phyloP scores from a whole-genome alignment of 2,888 invertebrate species.

The Glomeris marginata region DNA sequence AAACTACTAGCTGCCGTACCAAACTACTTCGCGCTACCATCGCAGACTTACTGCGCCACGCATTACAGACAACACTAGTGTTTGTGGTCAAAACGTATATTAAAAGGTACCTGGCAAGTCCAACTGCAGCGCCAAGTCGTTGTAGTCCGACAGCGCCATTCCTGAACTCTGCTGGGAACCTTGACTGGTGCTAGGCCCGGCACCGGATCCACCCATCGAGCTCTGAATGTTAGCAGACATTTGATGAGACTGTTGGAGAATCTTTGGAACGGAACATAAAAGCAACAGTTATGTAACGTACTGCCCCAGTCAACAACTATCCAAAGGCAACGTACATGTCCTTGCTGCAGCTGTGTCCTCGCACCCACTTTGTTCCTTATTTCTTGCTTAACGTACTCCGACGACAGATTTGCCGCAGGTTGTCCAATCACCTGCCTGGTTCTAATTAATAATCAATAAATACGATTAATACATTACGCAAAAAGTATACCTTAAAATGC shows the following conservation, averaged over 20 bases:
- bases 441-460: background rate
- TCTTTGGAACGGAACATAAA: too few species aligned
- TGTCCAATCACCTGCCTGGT: conserved; percentile 1
- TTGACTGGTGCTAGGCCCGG: conserved; percentile 3
- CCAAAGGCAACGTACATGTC: conserved; percentile 13
- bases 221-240: background rate
- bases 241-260: conserved; percentile 1
- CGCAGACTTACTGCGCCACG: too few species aligned
- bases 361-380: conserved; percentile 76
- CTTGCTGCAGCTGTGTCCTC: conserved; percentile 42
- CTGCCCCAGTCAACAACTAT: too few species aligned
- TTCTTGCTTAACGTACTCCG: conserved; percentile 84
- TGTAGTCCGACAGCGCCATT: conserved; percentile 8
- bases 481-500: background rate
- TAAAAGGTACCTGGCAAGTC: conserved; percentile 8
- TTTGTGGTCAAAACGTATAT: too few species aligned
- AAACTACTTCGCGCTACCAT: too few species aligned
- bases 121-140: conserved; percentile 9
- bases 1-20: too few species aligned
- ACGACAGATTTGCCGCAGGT: conserved; percentile 27
- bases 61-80: too few species aligned
- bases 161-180: conserved; percentile 1
- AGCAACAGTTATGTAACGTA: too few species aligned
- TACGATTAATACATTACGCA: background rate
- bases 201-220: background rate